These are phyloP conservation scores for Drosophila pseudotakahashii DNA, from an alignment of 2,888 invertebrate genomes.

Conservation along the genomic window DNA sequence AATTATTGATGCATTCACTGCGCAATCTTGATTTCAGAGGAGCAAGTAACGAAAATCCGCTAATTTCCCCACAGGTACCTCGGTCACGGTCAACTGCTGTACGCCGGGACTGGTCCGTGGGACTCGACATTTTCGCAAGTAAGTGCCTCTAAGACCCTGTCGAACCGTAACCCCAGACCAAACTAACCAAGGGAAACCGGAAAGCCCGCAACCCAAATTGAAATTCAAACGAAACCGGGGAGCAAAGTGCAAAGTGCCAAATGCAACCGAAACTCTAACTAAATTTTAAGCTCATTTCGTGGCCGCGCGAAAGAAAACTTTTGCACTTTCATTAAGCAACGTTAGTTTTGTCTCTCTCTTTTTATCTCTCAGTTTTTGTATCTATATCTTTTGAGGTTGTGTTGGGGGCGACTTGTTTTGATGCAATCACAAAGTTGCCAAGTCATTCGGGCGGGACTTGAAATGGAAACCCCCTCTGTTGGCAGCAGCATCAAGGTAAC, in stretches of 20 bases:
- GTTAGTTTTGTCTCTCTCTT: conserved; percentile 1
- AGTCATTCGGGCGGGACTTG: conserved; percentile 27
- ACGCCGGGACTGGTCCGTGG: conserved; percentile 89
- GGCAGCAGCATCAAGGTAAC: conserved; percentile 52
- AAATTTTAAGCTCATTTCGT: conserved; percentile 75
- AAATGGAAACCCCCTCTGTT: conserved; percentile 20
- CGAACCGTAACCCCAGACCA: conserved; percentile 2
- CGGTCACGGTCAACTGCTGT: conserved; percentile 88
- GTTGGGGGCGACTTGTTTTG: conserved; percentile 38
- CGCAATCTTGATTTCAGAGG: conserved; percentile 19
- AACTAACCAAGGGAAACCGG: not conserved
- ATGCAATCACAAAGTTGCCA: conserved; percentile 54
- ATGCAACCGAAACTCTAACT: conserved; percentile 45
- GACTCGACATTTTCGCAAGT: conserved; percentile 87
- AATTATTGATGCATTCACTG: conserved; percentile 50
- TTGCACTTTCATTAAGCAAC: conserved; percentile 65
- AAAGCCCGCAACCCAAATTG: conserved; percentile 43
- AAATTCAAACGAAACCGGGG: conserved; percentile 46
- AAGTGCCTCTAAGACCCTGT: conserved; percentile 65
- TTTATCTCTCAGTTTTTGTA: not conserved
- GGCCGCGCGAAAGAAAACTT: conserved; percentile 55
- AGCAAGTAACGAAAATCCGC: conserved; percentile 35
- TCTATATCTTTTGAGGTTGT: conserved; percentile 18
- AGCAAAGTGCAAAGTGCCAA: conserved; percentile 43
- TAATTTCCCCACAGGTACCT: conserved; percentile 85